Conservation (phyloP, 1,140 invertebrate genomes). For the Habropoda laboriosa region DNA sequence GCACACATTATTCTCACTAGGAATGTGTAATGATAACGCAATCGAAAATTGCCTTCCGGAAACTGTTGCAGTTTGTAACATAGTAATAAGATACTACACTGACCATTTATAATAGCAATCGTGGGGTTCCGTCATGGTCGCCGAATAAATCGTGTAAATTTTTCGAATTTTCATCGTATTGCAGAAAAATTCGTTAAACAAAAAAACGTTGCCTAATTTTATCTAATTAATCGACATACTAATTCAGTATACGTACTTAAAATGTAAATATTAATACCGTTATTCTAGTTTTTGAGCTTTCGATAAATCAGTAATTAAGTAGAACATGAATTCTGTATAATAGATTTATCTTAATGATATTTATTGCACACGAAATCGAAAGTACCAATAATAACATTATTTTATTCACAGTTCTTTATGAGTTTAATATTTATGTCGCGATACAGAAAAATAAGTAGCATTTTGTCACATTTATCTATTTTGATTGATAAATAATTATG, state of each 20-base stretch:
- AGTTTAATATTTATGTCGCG: background rate
- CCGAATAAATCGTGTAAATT: background rate
- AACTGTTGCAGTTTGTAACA: background rate
- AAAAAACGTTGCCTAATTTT: background rate
- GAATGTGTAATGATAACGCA: background rate
- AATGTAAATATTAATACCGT: background rate
- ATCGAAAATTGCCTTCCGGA: conserved; percentile 4
- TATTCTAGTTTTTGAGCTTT: background rate
- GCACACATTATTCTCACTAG: background rate
- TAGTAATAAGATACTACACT: background rate
- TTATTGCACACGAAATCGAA: background rate
- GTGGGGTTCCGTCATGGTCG: background rate
- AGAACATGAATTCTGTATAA: too few relatives aligned
- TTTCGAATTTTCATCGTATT: background rate
- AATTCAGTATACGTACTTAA: too few relatives aligned
- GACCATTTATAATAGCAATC: background rate
- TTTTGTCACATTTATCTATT: conserved; percentile 1
- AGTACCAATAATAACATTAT: background rate
- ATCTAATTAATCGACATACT: background rate
- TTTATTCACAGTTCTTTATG: background rate
- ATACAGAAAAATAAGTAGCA: background rate
- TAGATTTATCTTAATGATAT: background rate
- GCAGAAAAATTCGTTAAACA: background rate
- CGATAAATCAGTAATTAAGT: too few relatives aligned
- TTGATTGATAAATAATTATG: background rate